Evolutionary conservation across 2,888 invertebrate species (phyloP).

Genomic region (Tetragonula carbonaria): DNA sequence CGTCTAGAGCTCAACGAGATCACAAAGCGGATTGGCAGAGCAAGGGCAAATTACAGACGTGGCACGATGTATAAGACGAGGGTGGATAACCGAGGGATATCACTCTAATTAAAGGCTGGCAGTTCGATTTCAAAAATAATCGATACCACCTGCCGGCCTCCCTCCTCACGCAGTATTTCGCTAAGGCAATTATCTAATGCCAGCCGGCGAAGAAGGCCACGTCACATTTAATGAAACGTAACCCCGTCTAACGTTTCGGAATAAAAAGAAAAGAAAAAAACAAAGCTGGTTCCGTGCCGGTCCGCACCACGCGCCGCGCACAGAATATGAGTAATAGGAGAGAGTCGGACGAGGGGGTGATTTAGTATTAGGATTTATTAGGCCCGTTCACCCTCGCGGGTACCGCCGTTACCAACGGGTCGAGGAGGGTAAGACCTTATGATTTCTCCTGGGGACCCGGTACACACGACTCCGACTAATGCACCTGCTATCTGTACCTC

Average conservation of each 20-base stretch:
- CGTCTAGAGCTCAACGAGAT: constrained; percentile 9
- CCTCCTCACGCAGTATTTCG: not conserved
- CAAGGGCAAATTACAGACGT: constrained; percentile 27
- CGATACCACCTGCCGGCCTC: constrained; percentile 23
- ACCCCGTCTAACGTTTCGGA: constrained; percentile 66
- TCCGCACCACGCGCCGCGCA: constrained; percentile 47
- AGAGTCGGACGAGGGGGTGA: constrained; percentile 70
- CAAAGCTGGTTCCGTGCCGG: constrained; percentile 44
- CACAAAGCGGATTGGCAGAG: constrained; percentile 7
- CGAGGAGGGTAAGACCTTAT: constrained; percentile 80
- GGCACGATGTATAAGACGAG: constrained; percentile 23
- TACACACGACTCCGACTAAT: constrained; percentile 78
- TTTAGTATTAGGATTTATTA: constrained; percentile 83
- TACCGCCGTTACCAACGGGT: constrained; percentile 55
- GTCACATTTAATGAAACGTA: constrained; percentile 68
- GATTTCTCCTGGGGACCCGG: constrained; percentile 82
- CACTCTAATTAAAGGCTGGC: constrained; percentile 48
- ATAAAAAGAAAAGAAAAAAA: constrained; percentile 30
- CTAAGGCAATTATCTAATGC: constrained; percentile 63
- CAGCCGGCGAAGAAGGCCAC: constrained; percentile 45
- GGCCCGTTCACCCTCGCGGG: constrained; percentile 73
- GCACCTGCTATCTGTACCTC: constrained; percentile 78
- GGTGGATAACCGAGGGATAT: constrained; percentile 42
- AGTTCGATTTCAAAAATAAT: constrained; percentile 50
- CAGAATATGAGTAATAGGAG: constrained; percentile 80